Base-by-base conservation (phyloP, 2,888 invertebrate genomes). In the Halictus ligatus region DNA sequence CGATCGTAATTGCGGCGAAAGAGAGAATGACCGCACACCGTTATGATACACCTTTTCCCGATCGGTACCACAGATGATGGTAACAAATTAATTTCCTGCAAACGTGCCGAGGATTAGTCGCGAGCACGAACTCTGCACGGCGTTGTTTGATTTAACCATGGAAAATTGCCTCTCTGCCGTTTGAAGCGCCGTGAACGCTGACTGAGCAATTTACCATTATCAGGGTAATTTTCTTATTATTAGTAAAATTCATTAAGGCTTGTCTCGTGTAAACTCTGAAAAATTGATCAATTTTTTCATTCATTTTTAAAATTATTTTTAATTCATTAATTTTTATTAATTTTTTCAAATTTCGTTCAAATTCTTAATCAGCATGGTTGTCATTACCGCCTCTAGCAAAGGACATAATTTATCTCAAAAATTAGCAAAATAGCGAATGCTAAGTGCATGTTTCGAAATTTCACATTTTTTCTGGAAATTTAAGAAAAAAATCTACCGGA, bases 21-120 rank as follows among this genome's bases (percentile, higher is more conserved):
- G 75, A 80, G 78, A 88, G 50, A 83, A 77, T 75, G 54, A 81
- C 67, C 67, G 60, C 58, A 58, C 58, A 58, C 40, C 35, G 76
- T 80, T 87, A 80, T 78, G 78, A 80, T 75, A 64, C n/a, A 80
- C 78, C 75, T 46, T 15, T 83, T 83, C 78, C 43, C 54, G 48
- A 58, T 77, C 21, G 29, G 18, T 50, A n/a, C 35, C 18, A 67
- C 43, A n/a, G 58, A n/a, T 58, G 29, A 64, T 29, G 13, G 8
- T 35, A 67, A 43, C 50, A 4, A 21, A 12, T 54, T n/a, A 73
- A 54, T 78, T 72, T 72, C 21, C 54, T 21, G 15, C 73, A 25
- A 48, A 58, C 25, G 15, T 2, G 21, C 48, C 60, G 25, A 46
- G n/a, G 35, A 73, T 71, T 69, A 81, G 75, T 83, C 50, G 54